Evolutionary conservation across 2,113 vertebrate species (phyloP).

Genomic region (Syrrhaptes paradoxus): DNA sequence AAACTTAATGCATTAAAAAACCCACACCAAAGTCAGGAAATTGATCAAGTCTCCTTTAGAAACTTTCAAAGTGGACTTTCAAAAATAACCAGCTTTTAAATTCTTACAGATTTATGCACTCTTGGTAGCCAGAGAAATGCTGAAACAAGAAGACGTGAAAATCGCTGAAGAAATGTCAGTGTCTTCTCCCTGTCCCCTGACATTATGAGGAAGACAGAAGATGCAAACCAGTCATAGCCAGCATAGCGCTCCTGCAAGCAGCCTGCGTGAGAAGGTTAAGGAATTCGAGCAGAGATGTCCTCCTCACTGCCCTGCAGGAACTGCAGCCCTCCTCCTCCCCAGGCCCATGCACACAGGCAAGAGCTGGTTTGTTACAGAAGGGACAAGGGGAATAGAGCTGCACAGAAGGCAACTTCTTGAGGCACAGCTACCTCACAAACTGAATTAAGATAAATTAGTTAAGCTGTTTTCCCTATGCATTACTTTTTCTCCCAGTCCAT

Average conservation of each 20-base stretch:
- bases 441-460: background rate
- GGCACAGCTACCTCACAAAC: background rate
- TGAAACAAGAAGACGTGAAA: constrained; percentile 85
- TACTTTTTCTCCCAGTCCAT: background rate
- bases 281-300: constrained; percentile 30
- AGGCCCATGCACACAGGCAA: accelerated
- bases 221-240: constrained; percentile 91
- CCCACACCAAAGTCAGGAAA: background rate
- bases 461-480: background rate
- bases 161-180: constrained; percentile 79
- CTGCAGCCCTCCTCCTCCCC: background rate
- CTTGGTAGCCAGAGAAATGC: constrained; percentile 91
- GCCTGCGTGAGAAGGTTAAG: constrained; percentile 81
- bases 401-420: background rate
- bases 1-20: background rate
- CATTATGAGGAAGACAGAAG: constrained; percentile 90
- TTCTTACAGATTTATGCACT: constrained; percentile 87
- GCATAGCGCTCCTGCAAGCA: constrained; percentile 75
- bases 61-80: background rate
- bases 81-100: background rate
- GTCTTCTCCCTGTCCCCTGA: constrained; percentile 81
- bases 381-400: background rate
- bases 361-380: background rate
- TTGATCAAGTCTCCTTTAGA: background rate
- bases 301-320: background rate